phyloP scores from a whole-genome alignment of 2,113 vertebrate species.

The Lipotes vexillifer region DNA sequence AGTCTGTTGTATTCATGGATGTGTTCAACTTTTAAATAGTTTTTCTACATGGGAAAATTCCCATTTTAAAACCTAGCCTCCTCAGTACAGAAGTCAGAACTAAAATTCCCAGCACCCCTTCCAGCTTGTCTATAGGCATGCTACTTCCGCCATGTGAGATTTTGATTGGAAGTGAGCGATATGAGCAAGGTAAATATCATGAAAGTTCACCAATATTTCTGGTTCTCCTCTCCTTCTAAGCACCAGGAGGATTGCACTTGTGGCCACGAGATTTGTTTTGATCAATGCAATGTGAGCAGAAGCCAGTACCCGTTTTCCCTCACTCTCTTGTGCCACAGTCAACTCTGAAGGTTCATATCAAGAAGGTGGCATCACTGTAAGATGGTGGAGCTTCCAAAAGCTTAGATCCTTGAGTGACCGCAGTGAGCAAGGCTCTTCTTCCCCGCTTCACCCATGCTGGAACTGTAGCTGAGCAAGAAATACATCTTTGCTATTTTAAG shows the following conservation, averaged over 20 bases:
- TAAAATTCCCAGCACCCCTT: not conserved
- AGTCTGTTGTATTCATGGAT: not conserved
- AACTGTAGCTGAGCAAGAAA: not conserved
- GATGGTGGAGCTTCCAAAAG: not conserved
- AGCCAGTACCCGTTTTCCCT: not conserved
- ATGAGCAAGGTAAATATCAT: not conserved
- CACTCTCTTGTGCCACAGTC: not conserved
- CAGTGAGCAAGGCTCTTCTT: not conserved
- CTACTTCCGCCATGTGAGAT: not conserved
- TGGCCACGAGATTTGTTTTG: not conserved
- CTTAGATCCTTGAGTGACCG: not conserved
- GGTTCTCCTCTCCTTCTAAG: constrained; percentile 28
- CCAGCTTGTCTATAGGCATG: not conserved
- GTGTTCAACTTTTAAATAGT: not conserved
- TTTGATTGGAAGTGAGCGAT: not conserved
- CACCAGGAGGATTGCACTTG: not conserved
- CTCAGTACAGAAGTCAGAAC: not conserved
- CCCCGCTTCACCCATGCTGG: not conserved
- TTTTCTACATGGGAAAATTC: not conserved
- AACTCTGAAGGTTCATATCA: not conserved
- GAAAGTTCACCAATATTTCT: constrained; percentile 11
- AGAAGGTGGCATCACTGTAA: not conserved
- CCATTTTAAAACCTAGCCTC: not conserved
- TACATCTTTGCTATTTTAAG: not conserved
- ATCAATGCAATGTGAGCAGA: not conserved